Base-by-base conservation (phyloP, 37 sponge, comb jelly and placozoan genomes). In the Theonella swinhoei region DNA sequence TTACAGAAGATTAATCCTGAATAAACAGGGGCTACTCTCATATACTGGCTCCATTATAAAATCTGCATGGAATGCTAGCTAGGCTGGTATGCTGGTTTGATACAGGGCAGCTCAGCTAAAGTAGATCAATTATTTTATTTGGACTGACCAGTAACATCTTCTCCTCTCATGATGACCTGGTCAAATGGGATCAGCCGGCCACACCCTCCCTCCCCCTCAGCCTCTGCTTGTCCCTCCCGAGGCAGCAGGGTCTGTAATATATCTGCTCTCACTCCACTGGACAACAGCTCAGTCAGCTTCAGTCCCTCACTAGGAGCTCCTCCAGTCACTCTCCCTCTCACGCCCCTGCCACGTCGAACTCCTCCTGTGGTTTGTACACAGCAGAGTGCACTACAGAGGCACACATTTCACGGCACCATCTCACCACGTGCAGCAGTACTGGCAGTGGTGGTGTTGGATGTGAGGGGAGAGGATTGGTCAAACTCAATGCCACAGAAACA, bases 401-500 rank as follows among this genome's bases (percentile, higher is more conserved):
- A 29, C 66, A 65, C 30, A 5, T 65, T 65, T 7, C 66, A 65
- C 5, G 30, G 7, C 66, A 7, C 19, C 29, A 24, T 39, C 64
- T 3, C 23, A 63, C 78, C 78, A 34, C 0, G 39, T 24, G 35
- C 41, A 36, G 78, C 65, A 36, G 78, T 64, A 33, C 20, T 40
- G 4, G 62, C 65, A 64, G 62, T 65, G 2, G 8, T 3, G 4
- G 34, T 3, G 37, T 3, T 30, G 40, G 41, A 14, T 29, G 3
- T 5, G 7, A 42, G 25, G 36, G 25, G 0, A 0, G 67, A 29
- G 28, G 68, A 64, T 59, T 29, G 39, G 5, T 68, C 28, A n/a
- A 77, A 34, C 3, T 41, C 71, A 23, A 70, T 47, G 17, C 90
- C 90, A 86, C 90, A 93, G 80, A 89, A 93, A 47, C 87, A 89